Evolutionary conservation across 2,888 invertebrate genomes (phyloP).

Genomic region (Netelia fuscicornis): DNA sequence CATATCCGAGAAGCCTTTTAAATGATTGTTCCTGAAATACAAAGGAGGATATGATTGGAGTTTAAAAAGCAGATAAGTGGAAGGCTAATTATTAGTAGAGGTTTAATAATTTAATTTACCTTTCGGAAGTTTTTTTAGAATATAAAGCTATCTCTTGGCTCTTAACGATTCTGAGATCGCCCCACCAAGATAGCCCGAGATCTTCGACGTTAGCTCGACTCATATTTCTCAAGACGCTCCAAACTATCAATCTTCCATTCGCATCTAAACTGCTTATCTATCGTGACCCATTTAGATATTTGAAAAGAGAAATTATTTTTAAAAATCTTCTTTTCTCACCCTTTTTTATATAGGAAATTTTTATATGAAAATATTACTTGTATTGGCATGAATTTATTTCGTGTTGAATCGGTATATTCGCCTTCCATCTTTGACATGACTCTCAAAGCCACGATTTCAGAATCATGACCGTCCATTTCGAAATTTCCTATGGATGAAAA

Average conservation of each 20-base stretch:
- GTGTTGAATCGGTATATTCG: constrained; percentile 66
- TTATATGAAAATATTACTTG: constrained; percentile 73
- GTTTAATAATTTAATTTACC: constrained; percentile 33
- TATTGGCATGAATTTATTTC: constrained; percentile 80
- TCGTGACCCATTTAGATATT: constrained; percentile 28
- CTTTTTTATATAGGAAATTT: background rate
- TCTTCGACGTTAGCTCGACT: constrained; percentile 74
- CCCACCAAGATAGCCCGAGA: constrained; percentile 83
- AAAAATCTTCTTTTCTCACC: background rate
- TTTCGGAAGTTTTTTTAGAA: constrained; percentile 64
- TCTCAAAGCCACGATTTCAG: constrained; percentile 80
- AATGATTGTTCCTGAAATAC: constrained; percentile 71
- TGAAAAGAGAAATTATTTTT: no score
- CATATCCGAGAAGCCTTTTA: constrained; percentile 83
- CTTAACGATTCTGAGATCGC: constrained; percentile 84
- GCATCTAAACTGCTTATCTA: constrained; percentile 86
- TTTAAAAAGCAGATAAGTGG: constrained; percentile 69
- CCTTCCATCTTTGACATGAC: constrained; percentile 79
- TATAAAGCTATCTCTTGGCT: constrained; percentile 83
- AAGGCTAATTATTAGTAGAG: constrained; percentile 1
- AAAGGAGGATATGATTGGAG: constrained; percentile 37
- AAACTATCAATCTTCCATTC: constrained; percentile 85
- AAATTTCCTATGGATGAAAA: constrained; percentile 82
- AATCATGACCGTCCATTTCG: constrained; percentile 75
- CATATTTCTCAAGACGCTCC: constrained; percentile 85